Conservation (phyloP, 2,113 vertebrate species). For the Phalacrocorax pelagicus region DNA sequence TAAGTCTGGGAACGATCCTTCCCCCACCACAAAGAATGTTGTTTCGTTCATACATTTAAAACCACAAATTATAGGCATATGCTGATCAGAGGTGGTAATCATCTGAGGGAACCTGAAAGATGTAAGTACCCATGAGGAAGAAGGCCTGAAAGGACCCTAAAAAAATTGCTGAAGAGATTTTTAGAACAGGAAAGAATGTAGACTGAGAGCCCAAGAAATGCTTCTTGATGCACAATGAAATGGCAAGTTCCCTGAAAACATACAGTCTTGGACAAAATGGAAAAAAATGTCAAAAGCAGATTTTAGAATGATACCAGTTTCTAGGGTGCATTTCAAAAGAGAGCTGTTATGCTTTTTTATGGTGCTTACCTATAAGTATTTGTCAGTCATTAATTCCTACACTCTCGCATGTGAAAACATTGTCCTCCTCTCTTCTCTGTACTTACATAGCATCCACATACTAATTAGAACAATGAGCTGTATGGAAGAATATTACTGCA, state of each 20-base stretch:
- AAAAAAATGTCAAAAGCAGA: neutral
- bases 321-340: neutral
- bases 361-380: neutral
- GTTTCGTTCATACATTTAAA: neutral
- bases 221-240: neutral
- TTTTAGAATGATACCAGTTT: neutral
- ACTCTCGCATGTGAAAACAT: neutral
- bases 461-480: neutral
- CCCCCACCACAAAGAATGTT: neutral
- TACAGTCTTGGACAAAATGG: neutral
- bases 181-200: neutral
- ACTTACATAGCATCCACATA: neutral
- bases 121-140: neutral
- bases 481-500: neutral
- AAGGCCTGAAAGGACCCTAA: neutral
- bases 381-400: neutral
- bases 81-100: neutral
- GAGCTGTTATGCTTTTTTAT: neutral
- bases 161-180: neutral
- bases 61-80: neutral
- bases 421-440: neutral
- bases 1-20: neutral
- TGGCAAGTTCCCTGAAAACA: neutral
- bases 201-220: neutral
- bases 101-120: neutral